Percentiles rank a stretch among this genome's conserved stretches.
These are phyloP conservation scores for Dinoponera quadriceps DNA, from an alignment of 1,140 invertebrate species.

Conservation along the genomic window DNA sequence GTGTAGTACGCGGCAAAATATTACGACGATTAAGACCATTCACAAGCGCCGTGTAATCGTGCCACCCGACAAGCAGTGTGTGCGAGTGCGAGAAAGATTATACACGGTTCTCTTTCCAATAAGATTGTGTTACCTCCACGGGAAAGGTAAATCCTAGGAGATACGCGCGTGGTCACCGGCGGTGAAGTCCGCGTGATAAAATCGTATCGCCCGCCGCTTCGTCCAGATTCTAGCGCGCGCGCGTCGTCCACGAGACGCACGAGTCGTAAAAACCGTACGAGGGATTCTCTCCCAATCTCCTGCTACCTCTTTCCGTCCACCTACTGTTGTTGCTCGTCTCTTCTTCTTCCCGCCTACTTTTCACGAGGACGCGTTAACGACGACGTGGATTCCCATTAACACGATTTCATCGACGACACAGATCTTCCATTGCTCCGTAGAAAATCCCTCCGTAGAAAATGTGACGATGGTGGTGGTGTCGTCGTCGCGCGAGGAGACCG, in stretches of 20 bases:
- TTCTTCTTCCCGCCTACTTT: slow-evolving; percentile 39
- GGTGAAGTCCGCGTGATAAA: slow-evolving; percentile 39
- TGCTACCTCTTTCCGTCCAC: not conserved
- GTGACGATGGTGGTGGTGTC: not conserved
- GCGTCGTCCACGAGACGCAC: not conserved
- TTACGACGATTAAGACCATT: not conserved
- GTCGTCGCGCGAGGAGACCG: slow-evolving; percentile 20
- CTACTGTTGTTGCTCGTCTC: too few species aligned
- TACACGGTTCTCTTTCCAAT: not conserved
- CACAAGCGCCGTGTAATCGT: not conserved
- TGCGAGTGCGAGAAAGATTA: too few species aligned
- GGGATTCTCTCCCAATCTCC: slow-evolving; percentile 30
- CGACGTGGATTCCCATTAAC: slow-evolving; percentile 62
- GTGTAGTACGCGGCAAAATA: too few species aligned
- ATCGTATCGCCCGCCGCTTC: slow-evolving; percentile 10
- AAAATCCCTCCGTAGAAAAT: slow-evolving; percentile 58
- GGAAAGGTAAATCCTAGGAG: not conserved
- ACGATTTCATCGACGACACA: slow-evolving; percentile 68
- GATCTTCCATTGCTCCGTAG: slow-evolving; percentile 64
- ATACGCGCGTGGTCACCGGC: not conserved
- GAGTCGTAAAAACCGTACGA: slow-evolving; percentile 63
- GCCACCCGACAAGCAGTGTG: not conserved
- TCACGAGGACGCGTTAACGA: slow-evolving; percentile 69
- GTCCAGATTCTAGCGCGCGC: not conserved
- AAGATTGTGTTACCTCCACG: slow-evolving; percentile 8